phyloP scores from a whole-genome alignment of 2,888 invertebrate genomes.

The Drosophila peninsularis region DNA sequence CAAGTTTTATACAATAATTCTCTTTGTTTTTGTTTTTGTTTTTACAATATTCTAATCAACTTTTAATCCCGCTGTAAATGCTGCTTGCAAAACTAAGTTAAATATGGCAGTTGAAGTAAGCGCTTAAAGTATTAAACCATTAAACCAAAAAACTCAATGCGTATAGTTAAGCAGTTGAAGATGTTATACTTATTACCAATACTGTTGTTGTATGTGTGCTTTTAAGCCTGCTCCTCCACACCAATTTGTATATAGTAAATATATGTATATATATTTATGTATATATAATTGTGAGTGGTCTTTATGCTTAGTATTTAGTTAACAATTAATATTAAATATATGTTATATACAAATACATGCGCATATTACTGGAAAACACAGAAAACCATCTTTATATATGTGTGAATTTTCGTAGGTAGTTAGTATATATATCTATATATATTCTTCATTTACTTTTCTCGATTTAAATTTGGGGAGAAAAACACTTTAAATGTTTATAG shows the following conservation, averaged over 20 bases:
- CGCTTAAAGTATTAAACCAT: conserved; percentile 62
- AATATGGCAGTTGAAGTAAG: conserved; percentile 72
- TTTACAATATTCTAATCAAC: conserved; percentile 39
- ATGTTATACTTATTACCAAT: conserved; percentile 55
- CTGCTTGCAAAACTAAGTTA: conserved; percentile 53
- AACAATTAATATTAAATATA: conserved; percentile 61
- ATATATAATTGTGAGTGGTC: conserved; percentile 56
- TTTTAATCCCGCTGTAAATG: conserved; percentile 22
- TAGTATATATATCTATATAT: conserved; percentile 38
- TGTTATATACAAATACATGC: conserved; percentile 55
- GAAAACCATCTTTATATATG: conserved; percentile 71
- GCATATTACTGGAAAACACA: conserved; percentile 71
- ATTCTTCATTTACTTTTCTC: background rate
- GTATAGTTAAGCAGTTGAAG: conserved; percentile 38
- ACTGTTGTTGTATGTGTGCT: conserved; percentile 54
- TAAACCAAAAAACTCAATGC: conserved; percentile 19
- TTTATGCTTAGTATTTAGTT: conserved; percentile 76
- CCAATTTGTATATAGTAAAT: conserved; percentile 3
- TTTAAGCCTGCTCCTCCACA: conserved; percentile 14
- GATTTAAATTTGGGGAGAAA: conserved; percentile 38
- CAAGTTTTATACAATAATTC: conserved; percentile 39
- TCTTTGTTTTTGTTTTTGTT: conserved; percentile 6
- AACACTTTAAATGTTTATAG: conserved; percentile 35
- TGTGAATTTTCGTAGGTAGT: conserved; percentile 36
- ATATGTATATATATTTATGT: conserved; percentile 12